Base-by-base conservation (phyloP, 92 coral and sea anemone genomes). In the Pocillopora grandis region DNA sequence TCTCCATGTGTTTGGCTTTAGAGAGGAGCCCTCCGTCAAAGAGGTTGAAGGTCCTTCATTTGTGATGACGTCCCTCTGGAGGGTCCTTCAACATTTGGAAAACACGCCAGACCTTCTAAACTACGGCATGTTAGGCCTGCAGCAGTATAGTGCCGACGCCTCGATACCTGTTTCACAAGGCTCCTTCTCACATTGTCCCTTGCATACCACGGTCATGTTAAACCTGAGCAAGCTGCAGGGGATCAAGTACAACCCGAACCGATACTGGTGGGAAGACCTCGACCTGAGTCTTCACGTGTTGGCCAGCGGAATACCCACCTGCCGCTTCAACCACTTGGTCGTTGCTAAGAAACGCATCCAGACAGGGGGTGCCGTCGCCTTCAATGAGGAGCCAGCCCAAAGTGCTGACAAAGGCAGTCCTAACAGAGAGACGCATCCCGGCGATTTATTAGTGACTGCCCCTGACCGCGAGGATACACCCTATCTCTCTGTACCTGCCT, bases 401-500 rank as follows among this genome's bases (percentile, higher is more conserved):
- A 65, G 80, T 71, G 66, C 88, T 17, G 91, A 89, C 64, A 90
- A 86, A 52, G 84, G 82, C 73, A 91, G 85, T 48, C 58, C 17
- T 63, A 17, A 65, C 7, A 75, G 31, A 66, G 76, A 84, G 13
- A 62, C 62, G 10, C 71, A 61, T 13, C 86, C 79, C 10, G 86
- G 87, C 12, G 89, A 89, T 52, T 92, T 86, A 76, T 82, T 92
- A 18, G 95, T 96, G 57, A 94, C 94, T 58, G 98, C 95, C 14
- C 99, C 99, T 14, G 99, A 96, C 62, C 89, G 94, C 5, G 98
- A 92, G 71, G 97, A 91, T 81, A 90, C 89, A 16, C 92, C 95
- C 76, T 90, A 90, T 80, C 90, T 94, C 82, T 86, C 96, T 12
- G 92, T 89, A 31, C 99, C 99, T 23, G 97, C 99, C 2, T 94